These are phyloP conservation scores for Manis crassicaudata DNA, from an alignment of 2,797 vertebrate genomes.

Conservation along the genomic window DNA sequence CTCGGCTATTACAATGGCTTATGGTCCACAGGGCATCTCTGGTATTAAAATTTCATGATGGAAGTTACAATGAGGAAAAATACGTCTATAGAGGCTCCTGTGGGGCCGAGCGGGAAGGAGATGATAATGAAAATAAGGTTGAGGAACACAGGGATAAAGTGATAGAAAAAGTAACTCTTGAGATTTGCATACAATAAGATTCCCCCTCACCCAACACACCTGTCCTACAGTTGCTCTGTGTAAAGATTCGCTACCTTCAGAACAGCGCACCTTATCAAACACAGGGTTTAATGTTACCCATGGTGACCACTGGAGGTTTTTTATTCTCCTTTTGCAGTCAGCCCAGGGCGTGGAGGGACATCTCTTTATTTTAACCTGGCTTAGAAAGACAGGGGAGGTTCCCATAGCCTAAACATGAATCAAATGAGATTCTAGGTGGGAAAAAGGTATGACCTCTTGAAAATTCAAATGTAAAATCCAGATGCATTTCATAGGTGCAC, in stretches of 20 bases:
- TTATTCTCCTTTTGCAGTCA: neutral
- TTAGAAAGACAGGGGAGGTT: neutral
- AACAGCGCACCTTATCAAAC: neutral
- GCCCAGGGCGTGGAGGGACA: neutral
- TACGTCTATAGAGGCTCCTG: neutral
- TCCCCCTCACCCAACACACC: neutral
- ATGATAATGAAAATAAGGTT: neutral
- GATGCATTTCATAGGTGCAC: neutral
- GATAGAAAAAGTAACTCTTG: neutral
- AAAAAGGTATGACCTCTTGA: neutral
- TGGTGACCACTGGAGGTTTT: neutral
- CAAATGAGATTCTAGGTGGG: neutral
- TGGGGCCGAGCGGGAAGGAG: accelerated
- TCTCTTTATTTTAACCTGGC: neutral
- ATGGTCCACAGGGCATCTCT: neutral
- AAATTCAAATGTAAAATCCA: neutral
- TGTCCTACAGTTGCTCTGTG: neutral
- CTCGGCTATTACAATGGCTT: neutral
- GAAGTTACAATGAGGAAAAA: neutral
- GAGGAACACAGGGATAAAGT: neutral
- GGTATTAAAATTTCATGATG: neutral
- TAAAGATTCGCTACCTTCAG: neutral
- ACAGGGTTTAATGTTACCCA: neutral
- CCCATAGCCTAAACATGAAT: neutral
- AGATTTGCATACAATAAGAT: neutral